These are phyloP conservation scores for Pandemis heparana DNA, from an alignment of 2,888 invertebrate species.

Conservation along the genomic window DNA sequence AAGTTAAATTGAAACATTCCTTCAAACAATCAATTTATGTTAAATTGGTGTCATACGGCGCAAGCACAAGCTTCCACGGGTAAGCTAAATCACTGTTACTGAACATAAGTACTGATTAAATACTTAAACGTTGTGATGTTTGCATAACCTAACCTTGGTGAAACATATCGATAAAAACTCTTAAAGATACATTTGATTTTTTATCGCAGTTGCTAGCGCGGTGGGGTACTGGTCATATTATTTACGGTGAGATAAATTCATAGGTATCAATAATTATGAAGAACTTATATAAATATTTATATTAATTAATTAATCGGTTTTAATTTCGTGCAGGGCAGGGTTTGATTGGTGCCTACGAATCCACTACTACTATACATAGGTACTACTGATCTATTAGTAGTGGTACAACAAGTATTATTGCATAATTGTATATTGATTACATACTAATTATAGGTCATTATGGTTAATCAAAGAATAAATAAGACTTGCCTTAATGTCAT, in stretches of 20 bases:
- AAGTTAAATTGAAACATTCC: neutral
- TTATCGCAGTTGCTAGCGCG: slow-evolving; percentile 25
- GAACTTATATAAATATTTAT: neutral
- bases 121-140: slow-evolving; percentile 10
- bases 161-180: slow-evolving; percentile 29
- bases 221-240: slow-evolving; percentile 1
- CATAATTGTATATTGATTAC: neutral
- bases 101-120: slow-evolving; percentile 19
- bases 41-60: neutral
- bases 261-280: neutral
- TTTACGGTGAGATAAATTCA: slow-evolving; percentile 19
- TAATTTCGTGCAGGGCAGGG: neutral
- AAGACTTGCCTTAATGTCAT: neutral
- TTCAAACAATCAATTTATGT: neutral
- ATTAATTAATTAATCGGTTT: neutral
- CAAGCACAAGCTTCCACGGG: neutral
- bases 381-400: too few species aligned
- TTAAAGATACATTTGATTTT: slow-evolving; percentile 34
- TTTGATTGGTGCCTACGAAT: neutral
- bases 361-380: neutral
- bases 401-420: neutral
- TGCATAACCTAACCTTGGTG: slow-evolving; percentile 31
- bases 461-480: neutral
- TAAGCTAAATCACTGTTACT: neutral
- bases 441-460: neutral